A percentile compares a stretch with the other conserved stretches of the same genome.
These are phyloP conservation scores for Epinephelus fuscoguttatus DNA, from an alignment of 2,113 vertebrate genomes.

Conservation along the genomic window DNA sequence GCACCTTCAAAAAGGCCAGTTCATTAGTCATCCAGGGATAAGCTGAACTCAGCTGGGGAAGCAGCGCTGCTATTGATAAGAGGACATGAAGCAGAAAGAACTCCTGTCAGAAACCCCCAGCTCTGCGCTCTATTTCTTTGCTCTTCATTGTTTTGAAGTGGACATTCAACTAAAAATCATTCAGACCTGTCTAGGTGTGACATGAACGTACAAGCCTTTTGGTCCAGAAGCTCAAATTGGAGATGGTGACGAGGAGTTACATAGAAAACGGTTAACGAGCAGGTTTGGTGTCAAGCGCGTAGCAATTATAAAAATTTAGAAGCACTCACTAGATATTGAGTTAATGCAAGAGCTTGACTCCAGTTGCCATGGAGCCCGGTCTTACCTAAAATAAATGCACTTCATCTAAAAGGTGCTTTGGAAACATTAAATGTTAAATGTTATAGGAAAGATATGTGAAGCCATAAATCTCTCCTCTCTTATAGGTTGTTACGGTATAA, in stretches of 20 bases:
- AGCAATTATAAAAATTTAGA: background rate
- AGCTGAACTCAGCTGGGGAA: constrained; percentile 54
- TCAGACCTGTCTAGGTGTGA: constrained; percentile 53
- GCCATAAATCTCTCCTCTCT: constrained; percentile 10
- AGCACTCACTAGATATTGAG: background rate
- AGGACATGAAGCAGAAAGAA: constrained; percentile 68
- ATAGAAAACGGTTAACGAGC: background rate
- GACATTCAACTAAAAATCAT: constrained; percentile 32
- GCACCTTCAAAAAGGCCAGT: constrained; percentile 62
- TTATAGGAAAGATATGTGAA: background rate
- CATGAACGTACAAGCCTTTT: background rate
- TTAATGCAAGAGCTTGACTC: background rate
- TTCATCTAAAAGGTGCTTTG: background rate
- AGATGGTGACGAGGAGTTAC: background rate
- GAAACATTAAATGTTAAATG: background rate
- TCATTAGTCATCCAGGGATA: constrained; percentile 70
- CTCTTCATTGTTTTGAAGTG: constrained; percentile 33
- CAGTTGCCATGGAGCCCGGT: background rate
- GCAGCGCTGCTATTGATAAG: constrained; percentile 56
- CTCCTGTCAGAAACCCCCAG: constrained; percentile 51
- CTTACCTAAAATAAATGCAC: background rate
- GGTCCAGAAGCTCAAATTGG: constrained; percentile 23
- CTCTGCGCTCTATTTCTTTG: background rate
- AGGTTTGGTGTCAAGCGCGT: background rate
- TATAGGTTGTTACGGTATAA: constrained; percentile 95